phyloP scores from a whole-genome alignment of 2,888 invertebrate species.

The Uropetala carovei region DNA sequence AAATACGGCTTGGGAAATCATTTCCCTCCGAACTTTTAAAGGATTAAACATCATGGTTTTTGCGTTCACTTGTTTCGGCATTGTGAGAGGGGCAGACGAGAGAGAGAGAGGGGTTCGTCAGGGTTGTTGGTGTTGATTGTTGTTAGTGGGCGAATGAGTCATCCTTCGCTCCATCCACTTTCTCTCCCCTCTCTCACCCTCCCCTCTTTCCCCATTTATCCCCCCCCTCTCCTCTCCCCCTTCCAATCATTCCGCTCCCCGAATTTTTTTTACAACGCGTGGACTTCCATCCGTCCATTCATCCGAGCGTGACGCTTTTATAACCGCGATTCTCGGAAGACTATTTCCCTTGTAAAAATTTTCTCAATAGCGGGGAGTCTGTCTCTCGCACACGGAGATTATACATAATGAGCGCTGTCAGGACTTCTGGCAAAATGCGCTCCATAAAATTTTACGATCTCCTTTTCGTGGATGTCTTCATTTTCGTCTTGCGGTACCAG shows the following conservation, averaged over 20 bases:
- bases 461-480: not conserved
- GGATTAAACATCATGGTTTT: no score
- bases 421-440: not conserved
- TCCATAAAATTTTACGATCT: slow-evolving; percentile 7
- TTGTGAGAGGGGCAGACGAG: no score
- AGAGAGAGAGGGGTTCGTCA: no score
- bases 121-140: no score
- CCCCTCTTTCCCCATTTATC: not conserved
- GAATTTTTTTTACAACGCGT: not conserved
- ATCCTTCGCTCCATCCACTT: not conserved
- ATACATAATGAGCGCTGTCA: not conserved
- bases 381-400: not conserved
- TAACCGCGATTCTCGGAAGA: not conserved
- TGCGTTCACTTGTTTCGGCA: no score
- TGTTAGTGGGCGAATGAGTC: not conserved
- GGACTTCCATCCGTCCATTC: not conserved
- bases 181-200: not conserved
- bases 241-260: not conserved
- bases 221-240: not conserved
- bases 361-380: no score
- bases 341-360: not conserved
- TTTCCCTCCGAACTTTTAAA: no score
- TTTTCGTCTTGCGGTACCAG: not conserved
- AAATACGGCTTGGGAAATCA: no score
- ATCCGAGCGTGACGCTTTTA: not conserved